Base-by-base conservation (phyloP, 2,888 invertebrate species). In the Eristalinus aeneus region DNA sequence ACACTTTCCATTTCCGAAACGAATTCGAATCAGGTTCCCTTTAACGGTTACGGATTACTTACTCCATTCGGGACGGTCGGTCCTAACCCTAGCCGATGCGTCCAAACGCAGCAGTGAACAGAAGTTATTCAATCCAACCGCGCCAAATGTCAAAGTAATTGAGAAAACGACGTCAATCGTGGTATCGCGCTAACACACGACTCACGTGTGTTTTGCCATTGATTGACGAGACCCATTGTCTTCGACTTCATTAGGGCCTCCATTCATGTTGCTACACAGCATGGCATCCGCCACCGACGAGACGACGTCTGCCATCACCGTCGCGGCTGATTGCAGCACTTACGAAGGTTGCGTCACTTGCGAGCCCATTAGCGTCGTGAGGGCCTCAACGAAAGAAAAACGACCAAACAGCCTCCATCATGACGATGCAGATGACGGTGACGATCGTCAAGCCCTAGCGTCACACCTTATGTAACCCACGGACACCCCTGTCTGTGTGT, bases 301-400 rank as follows among this genome's bases (percentile, higher is more conserved):
- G n/a, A n/a, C 8, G 16, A 27, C 27, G 27, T n/a, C 39, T n/a
- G 6, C 5, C 61, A 60, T 36, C 32, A 46, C 36, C 65, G 23
- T 27, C 53, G 31, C 27, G 27, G 27, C 46, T 79, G 60, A 72
- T 72, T 72, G 65, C 67, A 79, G 65, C 67, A 72, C 53, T 79
- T 61, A 34, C 54, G 20, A 53, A 6, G 20, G 54, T 72, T 72
- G 27, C 65, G n/a, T 72, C 65, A 72, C 36, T 60, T 10, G 34
- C 27, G 27, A 32, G 36, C 0, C 46, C 46, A 46, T 46, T 46
- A 46, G 46, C 46, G 46, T 16, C 46, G 46, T 11, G 58, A 56
- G 6, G 39, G 11, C n/a, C n/a, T n/a, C n/a, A n/a, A 22, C 3
- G 22, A 36, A 31, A 27, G 68, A 67, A 39, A 23, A 27, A 16